phyloP scores from a whole-genome alignment of 2,797 vertebrate genomes.

The Arnoldichthys spilopterus region DNA sequence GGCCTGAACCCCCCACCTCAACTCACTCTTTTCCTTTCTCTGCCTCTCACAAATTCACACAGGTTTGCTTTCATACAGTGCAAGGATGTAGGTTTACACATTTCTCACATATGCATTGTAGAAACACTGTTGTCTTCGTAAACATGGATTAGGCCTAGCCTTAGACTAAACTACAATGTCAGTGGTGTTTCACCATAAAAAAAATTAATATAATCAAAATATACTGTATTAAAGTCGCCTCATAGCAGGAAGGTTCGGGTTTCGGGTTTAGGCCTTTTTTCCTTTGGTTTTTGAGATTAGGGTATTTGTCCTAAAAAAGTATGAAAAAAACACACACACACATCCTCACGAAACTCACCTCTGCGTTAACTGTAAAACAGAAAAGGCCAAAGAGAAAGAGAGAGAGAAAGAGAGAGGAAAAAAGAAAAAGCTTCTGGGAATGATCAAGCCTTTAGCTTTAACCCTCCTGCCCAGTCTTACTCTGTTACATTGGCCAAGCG shows the following conservation, averaged over 20 bases:
- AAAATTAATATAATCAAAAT: no score
- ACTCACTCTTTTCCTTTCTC: conserved; percentile 13
- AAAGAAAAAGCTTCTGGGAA: conserved; percentile 40
- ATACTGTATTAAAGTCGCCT: no score
- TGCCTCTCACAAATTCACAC: neutral
- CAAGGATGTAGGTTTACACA: neutral
- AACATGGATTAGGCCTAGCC: no score
- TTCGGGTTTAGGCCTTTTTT: no score
- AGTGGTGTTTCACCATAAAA: no score
- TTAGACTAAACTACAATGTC: no score
- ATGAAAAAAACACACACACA: neutral
- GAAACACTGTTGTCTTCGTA: neutral
- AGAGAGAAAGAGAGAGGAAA: conserved; percentile 36
- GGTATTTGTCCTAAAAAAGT: neutral
- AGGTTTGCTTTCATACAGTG: neutral
- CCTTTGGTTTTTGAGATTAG: neutral
- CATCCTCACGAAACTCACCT: conserved; percentile 15
- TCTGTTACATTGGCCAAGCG: conserved; percentile 35
- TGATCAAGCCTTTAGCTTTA: conserved; percentile 45
- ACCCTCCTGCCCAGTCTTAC: conserved; percentile 25
- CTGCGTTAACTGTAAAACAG: conserved; percentile 21
- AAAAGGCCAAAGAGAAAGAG: conserved; percentile 22
- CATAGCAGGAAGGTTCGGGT: no score
- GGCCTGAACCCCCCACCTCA: conserved; percentile 16
- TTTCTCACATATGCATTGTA: neutral